Base-by-base conservation (phyloP, 2,888 invertebrate genomes). In the Boloria euphrosyne region DNA sequence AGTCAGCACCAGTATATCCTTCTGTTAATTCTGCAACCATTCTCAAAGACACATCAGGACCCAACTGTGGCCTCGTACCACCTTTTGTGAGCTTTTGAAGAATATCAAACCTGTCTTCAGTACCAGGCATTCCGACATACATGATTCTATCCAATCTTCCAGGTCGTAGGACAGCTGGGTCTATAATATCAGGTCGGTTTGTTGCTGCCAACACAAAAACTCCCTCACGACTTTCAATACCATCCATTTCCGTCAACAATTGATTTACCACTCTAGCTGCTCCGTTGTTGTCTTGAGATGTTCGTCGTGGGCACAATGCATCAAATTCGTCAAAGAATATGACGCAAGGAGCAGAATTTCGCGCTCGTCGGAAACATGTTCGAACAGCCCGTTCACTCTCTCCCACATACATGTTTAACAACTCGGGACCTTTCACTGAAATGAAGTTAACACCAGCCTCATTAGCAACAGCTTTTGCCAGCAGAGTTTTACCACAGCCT, bases 291-390 rank as follows among this genome's bases (percentile, higher is more conserved):
- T 92, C 95, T 68, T 95, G 94, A 51, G 96, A 96, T 6, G 96
- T 95, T 79, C 99, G 93, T 76, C 96, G 95, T 0, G 99, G 98
- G 82, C 98, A 99, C 43, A 99, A 86, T 0, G 99, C 97, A 86
- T 99, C 99, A 71, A 99, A 94, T 89, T 99, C 99, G 82, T 99
- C 99, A 81, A 99, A 99, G 90, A 99, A 99, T 84, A 99, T 98
- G 3, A 99, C 98, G 83, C 99, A 99, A 0, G 99, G 99, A 0
- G 98, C 95, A 0, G 98, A 98, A 86, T 98, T 98, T 53, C 97
- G 93, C 0, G 99, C 99, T 72, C 99, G 94, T 81, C 97, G 96
- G 83, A 99, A 99, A 78, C 98, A 98, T 27, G 97, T 96, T n/a
- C 99, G 93, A 0, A 99, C 98, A 0, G 98, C 98, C 75, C 97